These are phyloP conservation scores for Eumeta japonica DNA, from an alignment of 1,140 invertebrate species.

Conservation along the genomic window DNA sequence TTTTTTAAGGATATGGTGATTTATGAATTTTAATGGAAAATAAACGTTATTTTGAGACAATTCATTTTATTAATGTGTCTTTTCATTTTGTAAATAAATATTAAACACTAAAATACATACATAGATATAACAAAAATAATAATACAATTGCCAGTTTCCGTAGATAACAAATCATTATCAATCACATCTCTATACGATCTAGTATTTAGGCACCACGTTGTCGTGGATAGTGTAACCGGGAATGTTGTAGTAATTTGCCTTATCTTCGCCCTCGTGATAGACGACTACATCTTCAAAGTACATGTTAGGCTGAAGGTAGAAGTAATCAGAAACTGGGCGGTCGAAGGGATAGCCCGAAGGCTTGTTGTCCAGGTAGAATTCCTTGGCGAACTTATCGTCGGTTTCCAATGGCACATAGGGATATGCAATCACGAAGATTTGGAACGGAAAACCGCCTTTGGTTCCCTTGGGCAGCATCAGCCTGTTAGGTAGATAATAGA, in stretches of 20 bases:
- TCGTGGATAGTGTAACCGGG: constrained; percentile 14
- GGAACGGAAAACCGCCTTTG: constrained; percentile 62
- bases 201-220: constrained; percentile 13
- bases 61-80: too few species aligned
- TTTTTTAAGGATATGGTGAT: too few species aligned
- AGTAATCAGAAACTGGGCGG: constrained; percentile 57
- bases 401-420: constrained; percentile 34
- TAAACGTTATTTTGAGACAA: too few species aligned
- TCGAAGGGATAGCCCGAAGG: constrained; percentile 70
- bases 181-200: too few species aligned
- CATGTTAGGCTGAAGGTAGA: constrained; percentile 65
- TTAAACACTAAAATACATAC: too few species aligned
- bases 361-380: constrained; percentile 43
- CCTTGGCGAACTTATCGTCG: constrained; percentile 20
- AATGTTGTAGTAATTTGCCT: constrained; percentile 27
- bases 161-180: too few species aligned
- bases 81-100: too few species aligned
- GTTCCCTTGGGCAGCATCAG: constrained; percentile 69
- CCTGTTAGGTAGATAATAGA: constrained; percentile 62
- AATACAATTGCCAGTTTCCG: too few species aligned
- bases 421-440: constrained; percentile 65
- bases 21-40: too few species aligned
- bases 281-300: constrained; percentile 65
- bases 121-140: too few species aligned
- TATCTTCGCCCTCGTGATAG: constrained; percentile 60